Base-by-base conservation (phyloP, 37 sponge, comb jelly and placozoan genomes). In the Agelas oroides region DNA sequence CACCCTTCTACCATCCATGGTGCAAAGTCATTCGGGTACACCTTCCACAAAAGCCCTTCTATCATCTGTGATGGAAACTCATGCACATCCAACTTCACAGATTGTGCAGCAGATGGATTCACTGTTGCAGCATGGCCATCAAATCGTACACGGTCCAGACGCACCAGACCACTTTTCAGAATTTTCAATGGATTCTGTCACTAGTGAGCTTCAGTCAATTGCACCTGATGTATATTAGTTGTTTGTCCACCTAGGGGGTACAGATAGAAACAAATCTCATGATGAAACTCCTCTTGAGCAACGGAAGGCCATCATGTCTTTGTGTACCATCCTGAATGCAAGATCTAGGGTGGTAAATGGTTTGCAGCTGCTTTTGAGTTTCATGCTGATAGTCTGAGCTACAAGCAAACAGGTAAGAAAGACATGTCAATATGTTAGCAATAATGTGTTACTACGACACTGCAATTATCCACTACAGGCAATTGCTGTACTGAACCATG, bases 401-500 rank as follows among this genome's bases (percentile, higher is more conserved):
- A 46, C 46, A 46, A 46, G 46, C 46, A 46, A 8, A 46, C 46
- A 46, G 46, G 46, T 46, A 46, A 12, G 46, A 5, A 13, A 62
- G 5, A 27, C n/a, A n/a, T n/a, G n/a, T n/a, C n/a, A n/a, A n/a
- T n/a, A n/a, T 24, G 19, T n/a, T n/a, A 20, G 19, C 16, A 20
- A n/a, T n/a, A n/a, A n/a, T n/a, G n/a, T n/a, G n/a, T n/a, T n/a
- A n/a, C n/a, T 57, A 16, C 16, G 59, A n/a, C n/a, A 46, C 8
- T 46, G 46, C 46, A 46, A 46, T 46, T 3, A 69, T 69, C 23
- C 36, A 20, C 28, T 73, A 46, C 40, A 77, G 64, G 63, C 63
- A 60, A 77, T 77, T 3, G 23, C 68, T 23, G 24, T 25, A 19
- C 28, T 76, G 60, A 76, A 76, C 35, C 76, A 76, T 23, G 76